Base-by-base conservation (phyloP, 2,797 vertebrate species). In the Sebastes hubbsi region DNA sequence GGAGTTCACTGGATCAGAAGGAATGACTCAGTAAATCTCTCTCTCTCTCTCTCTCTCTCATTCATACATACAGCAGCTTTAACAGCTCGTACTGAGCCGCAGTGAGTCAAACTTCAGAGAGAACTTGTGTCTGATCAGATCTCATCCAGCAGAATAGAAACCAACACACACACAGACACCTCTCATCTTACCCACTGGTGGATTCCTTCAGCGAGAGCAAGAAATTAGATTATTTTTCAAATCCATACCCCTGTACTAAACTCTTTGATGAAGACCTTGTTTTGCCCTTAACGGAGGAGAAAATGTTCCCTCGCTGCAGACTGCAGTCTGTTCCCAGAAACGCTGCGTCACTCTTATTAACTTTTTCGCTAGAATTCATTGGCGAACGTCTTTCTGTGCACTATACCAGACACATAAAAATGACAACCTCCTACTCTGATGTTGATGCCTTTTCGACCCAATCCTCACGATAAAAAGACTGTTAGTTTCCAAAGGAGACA, bases 271-370 rank as follows among this genome's bases (percentile, higher is more conserved):
- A 72, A 77, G 66, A 77, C 72, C 59, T 84, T 83, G 65, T 76
- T 85, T 72, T 77, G 59, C 61, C 76, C 69, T 92, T 52, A 71
- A 61, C 59, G 13, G 80, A 82, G 82, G 63, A 80, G 74, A 78
- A 84, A 72, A 54, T 63, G 75, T 82, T 82, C 79, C 77, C 63
- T 79, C 30, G 6, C 87, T 82, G 82, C 77, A 87, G 78, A 58
- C 85, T 82, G 85, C 84, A 88, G 85, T 72, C 87, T 82, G 66
- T 54, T 70, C 67, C 59, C 69, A 86, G 77, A 85, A 88, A 85
- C 65, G 90, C 89, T 90, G 88, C 68, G 86, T 92, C 91, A 92
- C 81, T 87, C 74, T 68, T 70, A 58, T 25, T 56, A 85, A 67
- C 10, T 3, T 72, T 58, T 69, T 2, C 38, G 10, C 66, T 77